These are phyloP conservation scores for Myioborus melanocephalus DNA, from an alignment of 2,797 vertebrate species.

Conservation along the genomic window DNA sequence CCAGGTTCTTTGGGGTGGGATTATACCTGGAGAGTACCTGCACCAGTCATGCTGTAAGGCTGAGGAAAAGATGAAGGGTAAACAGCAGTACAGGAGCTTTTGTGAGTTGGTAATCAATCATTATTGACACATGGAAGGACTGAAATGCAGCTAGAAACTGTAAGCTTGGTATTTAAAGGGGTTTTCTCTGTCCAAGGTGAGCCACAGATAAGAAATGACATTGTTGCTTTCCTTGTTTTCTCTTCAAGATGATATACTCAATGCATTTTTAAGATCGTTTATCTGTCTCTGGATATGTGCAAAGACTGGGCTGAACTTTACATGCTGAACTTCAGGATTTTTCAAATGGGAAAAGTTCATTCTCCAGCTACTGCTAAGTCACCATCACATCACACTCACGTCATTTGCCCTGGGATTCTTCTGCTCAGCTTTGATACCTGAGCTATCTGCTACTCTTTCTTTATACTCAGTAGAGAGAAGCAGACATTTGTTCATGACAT, in stretches of 20 bases:
- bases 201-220: not conserved
- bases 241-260: not conserved
- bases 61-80: not conserved
- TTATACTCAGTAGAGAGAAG: not conserved
- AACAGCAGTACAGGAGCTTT: not conserved
- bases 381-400: not conserved
- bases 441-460: not conserved
- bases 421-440: not conserved
- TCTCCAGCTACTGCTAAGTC: not conserved
- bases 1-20: not conserved
- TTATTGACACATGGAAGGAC: not conserved
- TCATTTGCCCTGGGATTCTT: not conserved
- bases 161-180: not conserved
- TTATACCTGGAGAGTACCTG: not conserved
- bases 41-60: not conserved
- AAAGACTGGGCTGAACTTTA: not conserved
- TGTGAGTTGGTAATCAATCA: not conserved
- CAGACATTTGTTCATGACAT: not conserved
- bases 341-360: not conserved
- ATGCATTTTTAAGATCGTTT: not conserved
- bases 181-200: not conserved
- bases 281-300: not conserved
- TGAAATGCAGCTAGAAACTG: not conserved
- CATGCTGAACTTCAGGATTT: not conserved
- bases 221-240: not conserved